phyloP scores from a whole-genome alignment of 2,797 vertebrate genomes.

The Coregonus suidteri region DNA sequence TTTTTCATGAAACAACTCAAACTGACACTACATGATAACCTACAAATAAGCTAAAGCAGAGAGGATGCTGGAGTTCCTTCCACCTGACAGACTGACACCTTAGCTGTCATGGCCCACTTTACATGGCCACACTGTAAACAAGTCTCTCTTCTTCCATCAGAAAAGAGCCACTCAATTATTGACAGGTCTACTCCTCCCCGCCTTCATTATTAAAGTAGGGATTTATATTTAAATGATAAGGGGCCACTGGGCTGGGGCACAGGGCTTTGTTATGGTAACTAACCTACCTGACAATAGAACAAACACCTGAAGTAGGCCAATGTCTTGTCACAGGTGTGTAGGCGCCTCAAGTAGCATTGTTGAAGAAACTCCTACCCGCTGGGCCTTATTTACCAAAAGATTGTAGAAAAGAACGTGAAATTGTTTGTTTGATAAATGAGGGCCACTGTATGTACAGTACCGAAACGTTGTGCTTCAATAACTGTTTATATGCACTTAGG shows the following conservation, averaged over 20 bases:
- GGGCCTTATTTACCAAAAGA: background rate
- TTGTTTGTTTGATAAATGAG: background rate
- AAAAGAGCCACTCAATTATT: slow-evolving; percentile 83
- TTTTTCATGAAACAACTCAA: background rate
- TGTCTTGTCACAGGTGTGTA: slow-evolving; percentile 27
- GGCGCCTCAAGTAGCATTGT: background rate
- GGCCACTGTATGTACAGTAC: too few relatives aligned
- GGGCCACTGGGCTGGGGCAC: slow-evolving; percentile 50
- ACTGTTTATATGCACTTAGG: too few relatives aligned
- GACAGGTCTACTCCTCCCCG: slow-evolving; percentile 72
- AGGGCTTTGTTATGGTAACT: slow-evolving; percentile 69
- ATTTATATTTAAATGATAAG: slow-evolving; percentile 77
- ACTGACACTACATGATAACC: background rate
- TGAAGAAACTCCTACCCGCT: too few relatives aligned
- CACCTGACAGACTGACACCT: slow-evolving; percentile 53
- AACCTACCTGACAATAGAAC: slow-evolving; percentile 58
- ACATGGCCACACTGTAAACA: slow-evolving; percentile 62
- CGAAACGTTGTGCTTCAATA: too few relatives aligned
- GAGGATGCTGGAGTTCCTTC: slow-evolving; percentile 41
- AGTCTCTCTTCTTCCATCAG: slow-evolving; percentile 72
- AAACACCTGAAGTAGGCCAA: slow-evolving; percentile 41
- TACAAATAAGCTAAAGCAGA: slow-evolving; percentile 12
- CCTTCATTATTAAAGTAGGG: slow-evolving; percentile 80
- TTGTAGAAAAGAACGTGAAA: background rate
- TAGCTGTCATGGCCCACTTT: slow-evolving; percentile 59